A percentile compares a stretch with the other conserved stretches of the same genome.
Conservation (phyloP, 1,140 invertebrate species). For the Oedothorax gibbosus region DNA sequence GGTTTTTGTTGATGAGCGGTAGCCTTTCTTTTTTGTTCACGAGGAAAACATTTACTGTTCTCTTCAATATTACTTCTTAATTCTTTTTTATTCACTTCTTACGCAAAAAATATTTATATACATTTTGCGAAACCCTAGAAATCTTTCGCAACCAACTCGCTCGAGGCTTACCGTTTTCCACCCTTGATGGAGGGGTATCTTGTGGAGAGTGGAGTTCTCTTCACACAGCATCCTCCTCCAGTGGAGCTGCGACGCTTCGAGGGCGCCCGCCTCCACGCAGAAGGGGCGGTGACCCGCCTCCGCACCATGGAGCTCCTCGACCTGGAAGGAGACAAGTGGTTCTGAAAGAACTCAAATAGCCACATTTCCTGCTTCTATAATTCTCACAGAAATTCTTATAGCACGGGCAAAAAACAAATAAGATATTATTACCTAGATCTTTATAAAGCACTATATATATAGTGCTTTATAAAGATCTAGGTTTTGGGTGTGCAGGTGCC, state of each 20-base stretch:
- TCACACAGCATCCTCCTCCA: slow-evolving; percentile 37
- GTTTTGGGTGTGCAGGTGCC: too few relatives aligned
- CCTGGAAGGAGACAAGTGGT: background rate
- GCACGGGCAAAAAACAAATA: too few relatives aligned
- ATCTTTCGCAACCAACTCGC: background rate
- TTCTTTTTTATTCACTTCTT: background rate
- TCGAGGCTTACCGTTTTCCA: background rate
- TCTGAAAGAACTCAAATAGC: too few relatives aligned
- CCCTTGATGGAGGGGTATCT: background rate
- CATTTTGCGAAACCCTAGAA: background rate
- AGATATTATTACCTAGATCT: too few relatives aligned
- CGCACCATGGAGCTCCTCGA: too few relatives aligned
- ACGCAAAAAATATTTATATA: background rate
- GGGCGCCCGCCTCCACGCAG: background rate
- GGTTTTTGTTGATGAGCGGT: background rate
- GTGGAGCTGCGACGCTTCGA: slow-evolving; percentile 21
- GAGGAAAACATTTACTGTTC: too few relatives aligned
- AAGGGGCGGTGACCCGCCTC: background rate
- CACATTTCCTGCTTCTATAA: too few relatives aligned
- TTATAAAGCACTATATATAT: too few relatives aligned
- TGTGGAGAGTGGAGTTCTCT: background rate
- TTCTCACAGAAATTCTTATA: too few relatives aligned
- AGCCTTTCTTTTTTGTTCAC: too few relatives aligned
- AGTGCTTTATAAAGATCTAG: too few relatives aligned
- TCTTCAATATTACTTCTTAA: too few relatives aligned